phyloP scores from a whole-genome alignment of 2,113 vertebrate genomes.

The Lanius ludovicianus region DNA sequence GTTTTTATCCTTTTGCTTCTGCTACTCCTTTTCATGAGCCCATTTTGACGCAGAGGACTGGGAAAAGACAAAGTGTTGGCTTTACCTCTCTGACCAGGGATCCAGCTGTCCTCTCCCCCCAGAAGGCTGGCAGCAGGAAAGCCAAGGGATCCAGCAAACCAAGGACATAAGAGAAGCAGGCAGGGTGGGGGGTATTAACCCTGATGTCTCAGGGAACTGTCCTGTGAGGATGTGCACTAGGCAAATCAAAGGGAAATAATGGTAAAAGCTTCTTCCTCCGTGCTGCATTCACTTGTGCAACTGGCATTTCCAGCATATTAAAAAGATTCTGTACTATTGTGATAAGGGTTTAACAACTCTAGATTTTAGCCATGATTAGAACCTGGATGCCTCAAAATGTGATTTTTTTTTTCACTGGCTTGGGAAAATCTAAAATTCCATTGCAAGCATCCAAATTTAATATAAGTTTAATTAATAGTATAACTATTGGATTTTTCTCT shows the following conservation, averaged over 20 bases:
- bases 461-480: background rate
- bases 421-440: background rate
- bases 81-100: background rate
- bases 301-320: background rate
- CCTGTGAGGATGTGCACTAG: background rate
- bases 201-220: background rate
- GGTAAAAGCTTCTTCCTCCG: background rate
- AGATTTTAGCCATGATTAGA: background rate
- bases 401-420: background rate
- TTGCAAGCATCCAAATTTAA: background rate
- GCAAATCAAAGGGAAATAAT: background rate
- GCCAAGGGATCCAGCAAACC: background rate
- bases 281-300: fast-evolving
- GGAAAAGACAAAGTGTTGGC: background rate
- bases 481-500: background rate
- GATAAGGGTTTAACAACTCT: background rate
- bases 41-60: background rate
- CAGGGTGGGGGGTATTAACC: background rate
- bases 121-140: background rate
- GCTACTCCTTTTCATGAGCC: background rate
- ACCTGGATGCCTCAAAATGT: background rate
- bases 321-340: background rate
- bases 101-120: background rate
- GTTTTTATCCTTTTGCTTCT: background rate
- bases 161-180: background rate